phyloP scores from a whole-genome alignment of 2,888 invertebrate genomes.

The Perizoma affinitatum region DNA sequence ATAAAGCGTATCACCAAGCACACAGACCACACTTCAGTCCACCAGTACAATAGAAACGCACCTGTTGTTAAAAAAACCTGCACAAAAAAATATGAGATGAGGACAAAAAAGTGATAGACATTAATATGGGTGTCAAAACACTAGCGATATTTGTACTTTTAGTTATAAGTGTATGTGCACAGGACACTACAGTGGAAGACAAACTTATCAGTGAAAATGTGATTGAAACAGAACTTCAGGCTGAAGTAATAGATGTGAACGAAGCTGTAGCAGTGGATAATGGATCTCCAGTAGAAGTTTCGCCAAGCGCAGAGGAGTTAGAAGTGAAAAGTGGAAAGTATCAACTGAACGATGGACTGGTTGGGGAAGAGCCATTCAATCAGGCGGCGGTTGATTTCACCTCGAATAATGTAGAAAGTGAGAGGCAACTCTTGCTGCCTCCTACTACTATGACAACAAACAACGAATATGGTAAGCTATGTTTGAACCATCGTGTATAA shows the following conservation, averaged over 20 bases:
- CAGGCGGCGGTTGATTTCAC: conserved; percentile 59
- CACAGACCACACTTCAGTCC: conserved; percentile 69
- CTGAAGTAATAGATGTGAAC: conserved; percentile 40
- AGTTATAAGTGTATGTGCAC: conserved; percentile 70
- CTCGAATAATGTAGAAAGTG: conserved; percentile 56
- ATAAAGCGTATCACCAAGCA: conserved; percentile 76
- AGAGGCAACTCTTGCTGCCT: conserved; percentile 58
- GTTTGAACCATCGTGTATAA: too few species aligned
- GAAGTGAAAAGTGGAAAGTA: conserved; percentile 73
- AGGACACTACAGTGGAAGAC: conserved; percentile 59
- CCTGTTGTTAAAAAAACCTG: conserved; percentile 61
- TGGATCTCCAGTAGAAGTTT: conserved; percentile 56
- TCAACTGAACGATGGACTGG: conserved; percentile 64
- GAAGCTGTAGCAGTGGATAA: conserved; percentile 43
- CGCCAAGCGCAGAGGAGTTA: conserved; percentile 52
- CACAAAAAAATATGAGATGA: conserved; percentile 61
- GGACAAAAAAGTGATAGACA: conserved; percentile 49
- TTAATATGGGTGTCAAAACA: conserved; percentile 71
- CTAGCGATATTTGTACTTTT: conserved; percentile 62
- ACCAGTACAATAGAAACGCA: conserved; percentile 64
- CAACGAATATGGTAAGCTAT: conserved; percentile 62
- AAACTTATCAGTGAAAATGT: conserved; percentile 53
- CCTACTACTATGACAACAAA: conserved; percentile 59
- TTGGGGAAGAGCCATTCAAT: conserved; percentile 56
- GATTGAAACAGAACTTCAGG: conserved; percentile 34